Conservation (phyloP, 2,113 vertebrate species). For the Barbus barbus region DNA sequence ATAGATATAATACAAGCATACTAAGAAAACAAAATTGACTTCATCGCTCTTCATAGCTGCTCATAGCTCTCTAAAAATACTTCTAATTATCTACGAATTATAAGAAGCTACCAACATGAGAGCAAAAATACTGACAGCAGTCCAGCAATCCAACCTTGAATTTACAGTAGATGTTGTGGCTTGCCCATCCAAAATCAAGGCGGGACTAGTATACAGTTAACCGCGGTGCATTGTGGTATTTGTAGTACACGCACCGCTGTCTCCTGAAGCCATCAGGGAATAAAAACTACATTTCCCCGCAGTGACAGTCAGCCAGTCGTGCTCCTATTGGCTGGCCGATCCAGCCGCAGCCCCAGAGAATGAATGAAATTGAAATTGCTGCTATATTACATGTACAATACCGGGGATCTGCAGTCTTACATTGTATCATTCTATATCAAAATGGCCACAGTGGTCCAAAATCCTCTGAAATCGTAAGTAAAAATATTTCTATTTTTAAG, state of each 20-base stretch:
- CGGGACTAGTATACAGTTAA: constrained; percentile 71
- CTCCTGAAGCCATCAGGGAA: constrained; percentile 57
- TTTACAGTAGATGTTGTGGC: constrained; percentile 67
- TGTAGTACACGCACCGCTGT: constrained; percentile 69
- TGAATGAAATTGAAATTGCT: constrained; percentile 95
- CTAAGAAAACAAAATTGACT: neutral
- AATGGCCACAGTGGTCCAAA: constrained; percentile 93
- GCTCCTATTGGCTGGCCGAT: constrained; percentile 80
- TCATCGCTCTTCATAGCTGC: neutral
- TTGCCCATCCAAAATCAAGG: constrained; percentile 72
- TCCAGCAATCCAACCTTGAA: constrained; percentile 65
- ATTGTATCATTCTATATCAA: constrained; percentile 85
- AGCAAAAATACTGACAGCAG: constrained; percentile 56
- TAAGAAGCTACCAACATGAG: constrained; percentile 45
- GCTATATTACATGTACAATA: constrained; percentile 90
- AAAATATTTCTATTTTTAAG: constrained; percentile 41
- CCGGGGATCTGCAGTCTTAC: constrained; percentile 88
- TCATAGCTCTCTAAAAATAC: neutral
- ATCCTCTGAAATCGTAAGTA: constrained; percentile 91
- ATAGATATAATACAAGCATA: neutral
- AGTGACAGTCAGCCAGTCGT: constrained; percentile 64
- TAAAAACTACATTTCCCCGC: constrained; percentile 79
- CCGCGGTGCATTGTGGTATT: constrained; percentile 70
- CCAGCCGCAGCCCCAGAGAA: constrained; percentile 90
- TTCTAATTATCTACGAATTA: constrained; percentile 34